phyloP scores from a whole-genome alignment of 1,140 invertebrate species.

The Euglossa dilemma region DNA sequence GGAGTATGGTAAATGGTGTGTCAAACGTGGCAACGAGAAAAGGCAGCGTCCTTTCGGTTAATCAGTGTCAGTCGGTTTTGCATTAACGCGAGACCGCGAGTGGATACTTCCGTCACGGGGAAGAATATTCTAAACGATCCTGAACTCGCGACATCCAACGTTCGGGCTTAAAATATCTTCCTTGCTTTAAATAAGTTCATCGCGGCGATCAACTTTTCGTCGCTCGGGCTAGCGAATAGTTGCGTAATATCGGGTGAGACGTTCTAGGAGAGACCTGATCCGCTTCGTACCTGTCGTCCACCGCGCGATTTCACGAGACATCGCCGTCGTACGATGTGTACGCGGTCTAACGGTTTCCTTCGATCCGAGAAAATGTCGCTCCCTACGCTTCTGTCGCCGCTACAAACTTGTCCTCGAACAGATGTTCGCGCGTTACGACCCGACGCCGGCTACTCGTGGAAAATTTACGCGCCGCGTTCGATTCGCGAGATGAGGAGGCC shows the following conservation, averaged over 20 bases:
- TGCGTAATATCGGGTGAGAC: no score
- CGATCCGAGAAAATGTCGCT: neutral
- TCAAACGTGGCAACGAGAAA: neutral
- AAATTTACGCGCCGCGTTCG: conserved; percentile 16
- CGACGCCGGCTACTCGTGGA: neutral
- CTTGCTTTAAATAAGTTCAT: no score
- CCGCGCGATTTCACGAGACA: no score
- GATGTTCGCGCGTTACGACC: neutral
- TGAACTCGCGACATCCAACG: no score
- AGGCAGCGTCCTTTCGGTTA: neutral
- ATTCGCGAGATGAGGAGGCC: neutral
- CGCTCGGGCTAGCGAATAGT: no score
- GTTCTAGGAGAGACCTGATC: no score
- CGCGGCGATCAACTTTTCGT: no score
- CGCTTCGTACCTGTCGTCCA: no score
- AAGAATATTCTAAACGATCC: neutral
- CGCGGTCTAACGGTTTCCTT: neutral
- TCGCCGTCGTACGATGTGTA: no score
- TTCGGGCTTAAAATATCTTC: no score
- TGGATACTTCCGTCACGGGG: neutral
- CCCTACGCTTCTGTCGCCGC: neutral
- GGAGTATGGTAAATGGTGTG: neutral
- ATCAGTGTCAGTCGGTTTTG: neutral
- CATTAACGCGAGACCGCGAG: neutral
- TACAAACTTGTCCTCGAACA: neutral